These are phyloP conservation scores for Drusus annulatus DNA, from an alignment of 1,140 invertebrate genomes.

Conservation along the genomic window DNA sequence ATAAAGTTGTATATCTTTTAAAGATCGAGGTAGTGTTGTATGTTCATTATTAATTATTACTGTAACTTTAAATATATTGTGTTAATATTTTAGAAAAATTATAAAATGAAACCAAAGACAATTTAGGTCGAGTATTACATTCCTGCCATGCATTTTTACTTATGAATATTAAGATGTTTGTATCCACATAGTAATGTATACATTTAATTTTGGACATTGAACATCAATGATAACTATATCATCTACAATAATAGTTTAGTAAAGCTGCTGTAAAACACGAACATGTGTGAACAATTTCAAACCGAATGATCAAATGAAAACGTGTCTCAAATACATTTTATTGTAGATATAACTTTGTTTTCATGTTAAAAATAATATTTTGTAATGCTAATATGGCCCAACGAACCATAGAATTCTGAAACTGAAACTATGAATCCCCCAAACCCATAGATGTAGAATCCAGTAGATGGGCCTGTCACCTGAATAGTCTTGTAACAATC, in stretches of 20 bases:
- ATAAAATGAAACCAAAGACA: constrained; percentile 37
- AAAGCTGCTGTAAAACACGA: too few relatives aligned
- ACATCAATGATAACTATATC: too few relatives aligned
- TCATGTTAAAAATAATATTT: neutral
- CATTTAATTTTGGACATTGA: neutral
- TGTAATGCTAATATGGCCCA: neutral
- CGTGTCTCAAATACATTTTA: too few relatives aligned
- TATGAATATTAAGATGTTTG: constrained; percentile 14
- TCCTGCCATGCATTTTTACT: constrained; percentile 34
- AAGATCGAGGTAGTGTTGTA: neutral
- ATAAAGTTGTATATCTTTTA: constrained; percentile 14
- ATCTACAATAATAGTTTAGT: too few relatives aligned
- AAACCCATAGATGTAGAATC: too few relatives aligned
- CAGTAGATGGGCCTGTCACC: too few relatives aligned
- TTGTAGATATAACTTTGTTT: neutral
- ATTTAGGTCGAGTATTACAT: constrained; percentile 9
- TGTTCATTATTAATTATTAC: neutral
- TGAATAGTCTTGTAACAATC: too few relatives aligned
- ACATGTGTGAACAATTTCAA: too few relatives aligned
- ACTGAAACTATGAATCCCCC: too few relatives aligned
- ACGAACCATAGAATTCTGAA: too few relatives aligned
- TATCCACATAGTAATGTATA: neutral
- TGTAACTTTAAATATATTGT: neutral
- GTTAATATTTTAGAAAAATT: constrained; percentile 10
- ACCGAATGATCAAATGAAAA: too few relatives aligned